Conservation (phyloP, 2,888 invertebrate species). For the Brachyptera risi region DNA sequence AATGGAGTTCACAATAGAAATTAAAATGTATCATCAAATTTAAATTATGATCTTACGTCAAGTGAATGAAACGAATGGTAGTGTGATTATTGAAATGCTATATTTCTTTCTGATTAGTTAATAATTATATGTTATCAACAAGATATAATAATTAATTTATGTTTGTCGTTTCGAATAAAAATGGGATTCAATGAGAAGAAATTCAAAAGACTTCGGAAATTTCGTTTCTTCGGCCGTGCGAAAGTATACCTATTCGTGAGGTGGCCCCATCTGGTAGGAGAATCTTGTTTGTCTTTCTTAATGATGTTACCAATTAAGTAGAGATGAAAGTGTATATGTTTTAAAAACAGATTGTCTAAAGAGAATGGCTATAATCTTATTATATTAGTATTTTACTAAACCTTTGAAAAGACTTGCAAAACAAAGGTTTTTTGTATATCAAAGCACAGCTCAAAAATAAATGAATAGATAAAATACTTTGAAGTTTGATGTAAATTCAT, state of each 20-base stretch:
- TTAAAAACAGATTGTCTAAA: background rate
- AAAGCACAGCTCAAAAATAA: conserved; percentile 1
- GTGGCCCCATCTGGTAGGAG: conserved; percentile 56
- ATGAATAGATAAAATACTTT: conserved; percentile 4
- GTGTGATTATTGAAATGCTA: conserved; percentile 1
- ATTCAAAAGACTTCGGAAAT: conserved; percentile 52
- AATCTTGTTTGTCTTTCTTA: background rate
- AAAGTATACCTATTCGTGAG: conserved; percentile 57
- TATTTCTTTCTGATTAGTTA: conserved; percentile 3
- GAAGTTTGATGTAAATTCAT: conserved; percentile 9
- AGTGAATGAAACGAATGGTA: too few species aligned
- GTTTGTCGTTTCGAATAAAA: background rate
- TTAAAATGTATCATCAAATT: too few species aligned
- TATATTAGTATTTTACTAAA: conserved; percentile 8
- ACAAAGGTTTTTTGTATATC: conserved; percentile 9
- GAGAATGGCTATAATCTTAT: conserved; percentile 13
- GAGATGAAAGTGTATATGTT: background rate
- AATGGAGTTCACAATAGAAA: too few species aligned
- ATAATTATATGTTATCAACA: background rate
- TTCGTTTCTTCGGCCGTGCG: conserved; percentile 57
- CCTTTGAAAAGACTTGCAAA: background rate
- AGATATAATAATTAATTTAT: background rate
- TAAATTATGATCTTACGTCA: too few species aligned
- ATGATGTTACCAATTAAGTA: background rate
- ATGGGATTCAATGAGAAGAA: conserved; percentile 54